phyloP scores from a whole-genome alignment of 2,888 invertebrate genomes.

The Leucozona laternaria region DNA sequence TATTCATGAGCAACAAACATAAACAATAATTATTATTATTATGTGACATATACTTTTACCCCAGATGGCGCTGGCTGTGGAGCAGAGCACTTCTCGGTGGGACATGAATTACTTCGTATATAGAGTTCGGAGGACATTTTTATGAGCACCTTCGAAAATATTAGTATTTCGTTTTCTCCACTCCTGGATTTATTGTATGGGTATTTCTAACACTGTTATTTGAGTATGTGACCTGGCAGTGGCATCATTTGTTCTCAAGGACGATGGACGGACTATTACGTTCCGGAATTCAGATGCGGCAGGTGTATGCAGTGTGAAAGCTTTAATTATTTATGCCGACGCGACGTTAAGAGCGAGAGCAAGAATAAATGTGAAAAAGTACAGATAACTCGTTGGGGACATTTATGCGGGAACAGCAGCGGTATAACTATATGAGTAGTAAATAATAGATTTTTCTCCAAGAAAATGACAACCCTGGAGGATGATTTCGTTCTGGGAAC shows the following conservation, averaged over 20 bases:
- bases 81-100: neutral
- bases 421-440: conserved; percentile 14
- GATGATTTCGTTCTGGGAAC: neutral
- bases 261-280: conserved; percentile 33
- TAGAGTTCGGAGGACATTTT: conserved; percentile 65
- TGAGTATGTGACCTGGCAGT: conserved; percentile 25
- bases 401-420: conserved; percentile 51
- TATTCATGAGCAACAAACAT: conserved; percentile 73
- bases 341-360: conserved; percentile 1
- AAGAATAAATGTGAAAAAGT: conserved; percentile 19
- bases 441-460: conserved; percentile 63
- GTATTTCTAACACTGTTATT: conserved; percentile 22
- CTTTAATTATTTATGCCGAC: conserved; percentile 62
- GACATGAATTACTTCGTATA: conserved; percentile 54
- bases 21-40: conserved; percentile 70
- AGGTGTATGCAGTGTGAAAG: neutral
- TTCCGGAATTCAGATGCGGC: neutral
- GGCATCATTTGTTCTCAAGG: conserved; percentile 46
- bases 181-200: conserved; percentile 13
- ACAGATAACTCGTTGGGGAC: conserved; percentile 55
- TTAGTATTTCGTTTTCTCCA: conserved; percentile 22
- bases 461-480: conserved; percentile 53
- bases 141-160: conserved; percentile 51
- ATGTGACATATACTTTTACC: conserved; percentile 62
- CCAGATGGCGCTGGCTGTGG: conserved; percentile 18